Evolutionary conservation across 2,113 vertebrate genomes (phyloP), one percentile per base, ranked within the genome.

Genomic region (Lophotis ruficrista): DNA sequence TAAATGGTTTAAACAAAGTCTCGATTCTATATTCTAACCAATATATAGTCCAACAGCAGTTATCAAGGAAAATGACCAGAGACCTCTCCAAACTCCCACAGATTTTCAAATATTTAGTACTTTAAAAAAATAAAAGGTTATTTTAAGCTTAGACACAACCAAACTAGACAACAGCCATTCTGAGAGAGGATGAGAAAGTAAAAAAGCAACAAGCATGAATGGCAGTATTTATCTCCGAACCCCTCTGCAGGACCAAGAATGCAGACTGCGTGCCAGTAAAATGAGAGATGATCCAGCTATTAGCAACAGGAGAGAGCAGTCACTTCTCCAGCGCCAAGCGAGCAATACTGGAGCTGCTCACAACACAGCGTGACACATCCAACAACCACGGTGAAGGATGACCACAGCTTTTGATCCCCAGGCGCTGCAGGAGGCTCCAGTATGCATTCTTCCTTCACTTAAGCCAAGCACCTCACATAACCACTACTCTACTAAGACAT

Each of bases 91-190:
- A 94, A 73, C 13, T 48, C 53, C 38, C 22, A 27, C 72, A 28
- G 41, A 73, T 72, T 85, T 95, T 69, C 22, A 93, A 56, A 76
- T 50, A 82, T 28, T 82, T 58, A 18, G 70, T 33, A 75, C 85
- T 37, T 90, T 6, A 4, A 35, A 41, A 71, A 64, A 54, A 65
- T 23, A 35, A 72, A 90, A 79, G 62, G 48, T 72, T 91, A 87
- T 93, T 93, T 96, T 87, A 93, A 83, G 85, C 76, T 90, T 45
- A 61, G 70, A 69, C 85, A 83, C 61, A 86, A 94, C 48, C 58
- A 51, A 91, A 81, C 51, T 11, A 85, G 75, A 86, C 62, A 89
- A 86, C 13, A 85, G 48, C 17, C 69, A 66, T 51, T 58, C 83
- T 69, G 45, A 38, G 47, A 81, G 76, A 77, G 41, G 75, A 91